Evolutionary conservation across 92 coral and sea anemone species (phyloP).

Genomic region (Epizoanthus stellaris): DNA sequence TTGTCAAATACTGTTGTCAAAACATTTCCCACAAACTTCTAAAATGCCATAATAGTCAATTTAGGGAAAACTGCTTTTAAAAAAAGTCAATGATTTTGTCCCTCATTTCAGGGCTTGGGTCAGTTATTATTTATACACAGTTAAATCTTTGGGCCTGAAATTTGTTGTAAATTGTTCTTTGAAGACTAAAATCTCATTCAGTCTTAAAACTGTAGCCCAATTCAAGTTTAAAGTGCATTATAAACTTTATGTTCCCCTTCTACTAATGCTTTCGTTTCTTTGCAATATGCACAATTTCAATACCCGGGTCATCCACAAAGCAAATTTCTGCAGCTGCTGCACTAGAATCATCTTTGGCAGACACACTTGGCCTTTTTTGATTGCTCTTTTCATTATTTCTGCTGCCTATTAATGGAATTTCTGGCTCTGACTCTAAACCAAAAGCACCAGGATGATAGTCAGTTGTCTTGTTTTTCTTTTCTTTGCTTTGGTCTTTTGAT

Average conservation of each 20-base stretch:
- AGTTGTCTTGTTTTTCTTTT: constrained; percentile 38
- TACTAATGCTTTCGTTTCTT: too few relatives aligned
- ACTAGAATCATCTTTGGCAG: neutral
- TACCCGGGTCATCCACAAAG: too few relatives aligned
- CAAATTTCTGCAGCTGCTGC: neutral
- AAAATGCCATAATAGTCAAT: neutral
- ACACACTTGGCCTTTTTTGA: neutral
- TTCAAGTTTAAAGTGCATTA: too few relatives aligned
- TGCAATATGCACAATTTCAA: too few relatives aligned
- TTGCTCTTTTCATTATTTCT: neutral
- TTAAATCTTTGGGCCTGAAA: neutral
- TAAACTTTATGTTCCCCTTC: too few relatives aligned
- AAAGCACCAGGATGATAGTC: constrained; percentile 52
- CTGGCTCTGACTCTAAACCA: constrained; percentile 57
- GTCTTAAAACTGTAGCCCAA: too few relatives aligned
- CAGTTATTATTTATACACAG: neutral
- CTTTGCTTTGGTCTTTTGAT: constrained; percentile 7
- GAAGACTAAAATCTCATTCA: neutral
- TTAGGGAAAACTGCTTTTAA: constrained; percentile 6
- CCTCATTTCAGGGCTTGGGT: neutral
- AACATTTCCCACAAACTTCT: neutral
- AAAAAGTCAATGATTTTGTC: neutral
- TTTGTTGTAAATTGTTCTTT: neutral
- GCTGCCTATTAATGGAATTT: constrained; percentile 7
- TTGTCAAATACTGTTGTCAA: constrained; percentile 16